Evolutionary conservation across 2,113 vertebrate species (phyloP).

Genomic region (Xenotilapia caudafasciata): DNA sequence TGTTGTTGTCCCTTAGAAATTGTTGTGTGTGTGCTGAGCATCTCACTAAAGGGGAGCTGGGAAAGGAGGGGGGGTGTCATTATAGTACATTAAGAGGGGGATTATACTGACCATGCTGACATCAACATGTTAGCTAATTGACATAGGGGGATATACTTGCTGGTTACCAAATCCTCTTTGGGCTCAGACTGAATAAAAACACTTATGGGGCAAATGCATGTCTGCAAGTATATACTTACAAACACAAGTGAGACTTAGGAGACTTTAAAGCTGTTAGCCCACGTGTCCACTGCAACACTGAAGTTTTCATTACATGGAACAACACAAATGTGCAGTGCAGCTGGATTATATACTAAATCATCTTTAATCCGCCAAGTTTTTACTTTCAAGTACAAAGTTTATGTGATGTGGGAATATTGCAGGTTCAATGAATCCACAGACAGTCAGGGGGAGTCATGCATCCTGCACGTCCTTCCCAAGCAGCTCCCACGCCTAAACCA

Average conservation of each 20-base stretch:
- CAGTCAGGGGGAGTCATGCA: neutral
- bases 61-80: neutral
- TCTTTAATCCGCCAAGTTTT: neutral
- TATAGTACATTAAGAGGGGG: constrained; percentile 29
- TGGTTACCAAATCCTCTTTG: constrained; percentile 45
- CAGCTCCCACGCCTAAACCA: neutral
- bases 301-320: neutral
- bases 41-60: neutral
- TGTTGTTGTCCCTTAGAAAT: constrained; percentile 6
- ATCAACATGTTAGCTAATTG: constrained; percentile 51
- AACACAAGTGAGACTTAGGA: neutral
- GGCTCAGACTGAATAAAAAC: constrained; percentile 21
- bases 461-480: neutral
- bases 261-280: neutral
- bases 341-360: rapidly evolving
- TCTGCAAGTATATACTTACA: neutral
- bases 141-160: neutral
- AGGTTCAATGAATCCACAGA: neutral
- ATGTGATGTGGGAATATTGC: neutral
- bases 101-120: constrained; percentile 56
- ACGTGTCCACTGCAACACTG: rapidly evolving
- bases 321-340: neutral
- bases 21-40: neutral
- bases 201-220: neutral
- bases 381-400: neutral